A percentile compares a stretch with the other conserved stretches of the same genome.
These are phyloP conservation scores for Pagetopsis macropterus DNA, from an alignment of 2,797 vertebrate species.

Conservation along the genomic window DNA sequence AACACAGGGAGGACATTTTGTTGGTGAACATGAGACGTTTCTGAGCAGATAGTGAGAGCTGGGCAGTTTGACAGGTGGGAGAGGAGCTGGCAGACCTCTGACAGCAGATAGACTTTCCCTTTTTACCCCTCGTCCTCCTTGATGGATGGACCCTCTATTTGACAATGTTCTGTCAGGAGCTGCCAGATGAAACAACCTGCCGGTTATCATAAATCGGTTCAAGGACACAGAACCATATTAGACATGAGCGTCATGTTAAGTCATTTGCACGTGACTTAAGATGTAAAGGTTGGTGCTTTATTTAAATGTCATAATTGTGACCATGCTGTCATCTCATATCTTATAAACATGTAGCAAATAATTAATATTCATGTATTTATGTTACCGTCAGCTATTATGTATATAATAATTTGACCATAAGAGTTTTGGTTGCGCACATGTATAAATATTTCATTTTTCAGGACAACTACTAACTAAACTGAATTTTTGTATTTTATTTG, in stretches of 20 bases:
- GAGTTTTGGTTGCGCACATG: not conserved
- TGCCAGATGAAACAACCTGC: constrained; percentile 48
- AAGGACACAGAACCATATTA: not conserved
- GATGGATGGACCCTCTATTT: constrained; percentile 38
- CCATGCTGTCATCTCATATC: not conserved
- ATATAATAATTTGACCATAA: not conserved
- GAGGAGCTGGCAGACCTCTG: constrained; percentile 23
- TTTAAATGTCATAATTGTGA: not conserved
- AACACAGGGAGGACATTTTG: constrained; percentile 27
- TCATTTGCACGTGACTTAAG: not conserved
- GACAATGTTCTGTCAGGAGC: constrained; percentile 49
- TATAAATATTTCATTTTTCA: not conserved
- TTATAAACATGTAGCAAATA: not conserved
- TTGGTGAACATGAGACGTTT: constrained; percentile 23
- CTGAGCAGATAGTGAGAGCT: constrained; percentile 35
- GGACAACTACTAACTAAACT: not conserved
- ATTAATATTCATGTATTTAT: not conserved
- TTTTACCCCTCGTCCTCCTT: constrained; percentile 7
- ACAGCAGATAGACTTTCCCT: constrained; percentile 19
- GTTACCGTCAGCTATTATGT: not conserved
- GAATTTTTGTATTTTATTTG: not conserved
- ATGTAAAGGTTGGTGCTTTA: not conserved
- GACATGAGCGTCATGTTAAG: not conserved
- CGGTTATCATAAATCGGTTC: not conserved
- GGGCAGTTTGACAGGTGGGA: constrained; percentile 42